These are phyloP conservation scores for Herpailurus yagouaroundi DNA, from an alignment of 2,113 vertebrate genomes.

Conservation along the genomic window DNA sequence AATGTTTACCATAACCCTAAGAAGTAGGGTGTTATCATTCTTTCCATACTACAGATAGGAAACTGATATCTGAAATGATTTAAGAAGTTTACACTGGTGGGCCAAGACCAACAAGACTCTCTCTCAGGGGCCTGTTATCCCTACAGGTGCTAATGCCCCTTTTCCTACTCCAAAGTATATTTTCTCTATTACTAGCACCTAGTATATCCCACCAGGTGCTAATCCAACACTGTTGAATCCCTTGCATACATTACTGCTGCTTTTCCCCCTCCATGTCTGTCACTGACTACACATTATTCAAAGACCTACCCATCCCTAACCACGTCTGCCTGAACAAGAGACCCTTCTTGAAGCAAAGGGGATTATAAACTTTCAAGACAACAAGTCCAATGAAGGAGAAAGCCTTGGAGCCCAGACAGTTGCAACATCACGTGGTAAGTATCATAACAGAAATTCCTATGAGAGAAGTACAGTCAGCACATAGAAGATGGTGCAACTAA, in stretches of 20 bases:
- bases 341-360: neutral
- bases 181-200: neutral
- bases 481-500: neutral
- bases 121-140: neutral
- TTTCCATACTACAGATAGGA: constrained; percentile 4
- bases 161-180: neutral
- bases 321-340: neutral
- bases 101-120: neutral
- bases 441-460: constrained; percentile 41
- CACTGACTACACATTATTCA: neutral
- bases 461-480: neutral
- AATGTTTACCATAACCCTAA: constrained; percentile 33
- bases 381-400: neutral
- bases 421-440: neutral
- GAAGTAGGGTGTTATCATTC: neutral
- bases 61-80: constrained; percentile 12
- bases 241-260: constrained; percentile 6
- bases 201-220: neutral
- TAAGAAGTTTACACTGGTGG: neutral
- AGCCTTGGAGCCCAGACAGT: neutral
- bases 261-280: neutral
- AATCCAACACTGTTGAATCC: neutral
- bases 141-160: neutral
- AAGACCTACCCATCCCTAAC: constrained; percentile 21
- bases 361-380: constrained; percentile 47